Evolutionary conservation across 2,113 vertebrate genomes (phyloP), one percentile per base, ranked within the genome.

Genomic region (Pardalotus punctatus): DNA sequence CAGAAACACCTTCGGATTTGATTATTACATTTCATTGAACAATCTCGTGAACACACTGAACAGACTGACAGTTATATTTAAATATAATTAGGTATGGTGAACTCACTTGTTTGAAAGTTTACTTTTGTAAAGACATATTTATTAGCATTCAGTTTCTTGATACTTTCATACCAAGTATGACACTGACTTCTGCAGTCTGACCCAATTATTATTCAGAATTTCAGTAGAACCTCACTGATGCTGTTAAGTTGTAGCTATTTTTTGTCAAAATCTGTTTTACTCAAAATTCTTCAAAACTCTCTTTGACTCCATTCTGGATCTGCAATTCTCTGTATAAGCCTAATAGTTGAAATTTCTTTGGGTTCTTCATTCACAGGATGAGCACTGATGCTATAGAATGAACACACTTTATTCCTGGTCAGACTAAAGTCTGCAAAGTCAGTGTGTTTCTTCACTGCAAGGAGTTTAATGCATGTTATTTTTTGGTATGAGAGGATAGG

Each of bases 401-500:
- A 77, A 64, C 15, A 19, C 2, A 3, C 14, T 61, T 78, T 17
- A 33, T 4, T 61, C 17, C 18, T 24, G 19, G 21, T 47, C 27
- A 85, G 27, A 29, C 20, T n/a, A 14, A 31, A 47, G 33, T 23
- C 48, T 42, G 23, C 27, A 3, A 69, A 86, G 38, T 25, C 17
- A 7, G 2, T 1, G 14, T 4, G 29, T 70, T 92, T 43, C 76
- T 78, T 80, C 23, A 51, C 5, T 6, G 6, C 31, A 6, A 31
- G 3, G 3, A 80, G 10, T 21, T n/a, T 16, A 17, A 23, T 1
- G 9, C 0, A 1, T 6, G 2, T 14, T 77, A 10, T 8, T 25
- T 71, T 70, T 81, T 36, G 11, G 4, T 9, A 35, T 4, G 27
- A 64, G n/a, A 71, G 11, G 18, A 66, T 7, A 47, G 10, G 33